Evolutionary conservation across 2,888 invertebrate species (phyloP).

Genomic region (Drosophila ezoana): DNA sequence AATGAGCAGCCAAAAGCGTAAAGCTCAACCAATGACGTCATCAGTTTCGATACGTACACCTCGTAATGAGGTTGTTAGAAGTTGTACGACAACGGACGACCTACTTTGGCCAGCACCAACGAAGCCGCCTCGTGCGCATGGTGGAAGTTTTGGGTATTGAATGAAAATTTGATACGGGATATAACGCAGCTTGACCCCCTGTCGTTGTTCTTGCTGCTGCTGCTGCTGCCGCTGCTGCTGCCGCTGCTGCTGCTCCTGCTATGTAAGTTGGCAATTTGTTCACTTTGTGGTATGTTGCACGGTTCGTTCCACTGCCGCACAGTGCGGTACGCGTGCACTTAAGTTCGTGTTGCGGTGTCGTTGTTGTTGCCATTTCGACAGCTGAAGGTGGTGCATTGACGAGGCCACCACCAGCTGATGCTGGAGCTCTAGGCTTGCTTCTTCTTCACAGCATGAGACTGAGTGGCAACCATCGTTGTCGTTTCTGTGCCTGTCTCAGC

Average conservation of each 20-base stretch:
- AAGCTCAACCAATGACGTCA: slow-evolving; percentile 79
- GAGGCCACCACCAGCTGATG: slow-evolving; percentile 43
- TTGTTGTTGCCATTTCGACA: slow-evolving; percentile 43
- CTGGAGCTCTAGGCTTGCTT: slow-evolving; percentile 6
- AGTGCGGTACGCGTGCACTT: slow-evolving; percentile 50
- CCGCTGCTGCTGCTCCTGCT: slow-evolving; percentile 26
- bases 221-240: slow-evolving; percentile 18
- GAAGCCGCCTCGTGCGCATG: slow-evolving; percentile 51
- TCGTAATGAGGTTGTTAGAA: slow-evolving; percentile 78
- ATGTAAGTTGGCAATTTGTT: slow-evolving; percentile 57
- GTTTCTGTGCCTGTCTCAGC: slow-evolving; percentile 8
- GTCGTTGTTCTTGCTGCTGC: slow-evolving; percentile 20
- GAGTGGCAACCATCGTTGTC: slow-evolving; percentile 11
- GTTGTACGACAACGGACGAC: slow-evolving; percentile 71
- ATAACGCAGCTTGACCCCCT: slow-evolving; percentile 35
- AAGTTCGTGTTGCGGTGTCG: slow-evolving; percentile 36
- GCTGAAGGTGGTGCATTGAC: slow-evolving; percentile 62
- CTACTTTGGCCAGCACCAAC: slow-evolving; percentile 59
- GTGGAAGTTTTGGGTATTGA: slow-evolving; percentile 62
- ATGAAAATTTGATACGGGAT: slow-evolving; percentile 75
- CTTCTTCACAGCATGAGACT: slow-evolving; percentile 18
- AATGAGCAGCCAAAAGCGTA: slow-evolving; percentile 62
- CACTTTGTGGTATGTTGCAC: slow-evolving; percentile 47
- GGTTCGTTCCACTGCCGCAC: slow-evolving; percentile 36
- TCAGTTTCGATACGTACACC: slow-evolving; percentile 43